Evolutionary conservation across 2,797 vertebrate species (phyloP).

Genomic region (Coreius guichenoti): DNA sequence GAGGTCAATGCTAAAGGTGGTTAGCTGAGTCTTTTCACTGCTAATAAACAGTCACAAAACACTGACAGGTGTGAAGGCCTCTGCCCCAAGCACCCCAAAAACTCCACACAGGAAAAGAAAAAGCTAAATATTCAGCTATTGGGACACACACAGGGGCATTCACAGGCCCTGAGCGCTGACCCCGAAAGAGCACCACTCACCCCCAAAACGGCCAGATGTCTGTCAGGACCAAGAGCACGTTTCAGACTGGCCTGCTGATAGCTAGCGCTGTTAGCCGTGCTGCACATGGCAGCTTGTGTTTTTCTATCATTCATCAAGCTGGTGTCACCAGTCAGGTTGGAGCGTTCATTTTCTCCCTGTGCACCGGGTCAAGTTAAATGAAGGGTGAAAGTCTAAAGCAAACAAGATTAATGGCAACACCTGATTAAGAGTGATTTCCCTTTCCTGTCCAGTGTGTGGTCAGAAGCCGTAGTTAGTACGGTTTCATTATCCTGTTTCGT

Average conservation of each 20-base stretch:
- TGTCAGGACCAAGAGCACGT: conserved; percentile 26
- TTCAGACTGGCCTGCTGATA: conserved; percentile 32
- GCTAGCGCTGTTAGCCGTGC: conserved; percentile 47
- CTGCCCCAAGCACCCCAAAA: conserved; percentile 48
- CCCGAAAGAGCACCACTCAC: conserved; percentile 56
- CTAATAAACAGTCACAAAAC: conserved; percentile 64
- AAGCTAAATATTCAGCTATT: conserved; percentile 71
- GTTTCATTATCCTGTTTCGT: conserved; percentile 62
- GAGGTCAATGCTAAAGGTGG: conserved; percentile 45
- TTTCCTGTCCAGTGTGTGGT: conserved; percentile 82
- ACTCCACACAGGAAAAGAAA: conserved; percentile 60
- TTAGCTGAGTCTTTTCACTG: conserved; percentile 52
- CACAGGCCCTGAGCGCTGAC: conserved; percentile 70
- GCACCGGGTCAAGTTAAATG: conserved; percentile 73
- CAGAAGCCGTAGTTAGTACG: conserved; percentile 66
- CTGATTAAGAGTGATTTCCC: conserved; percentile 81
- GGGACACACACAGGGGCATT: conserved; percentile 47
- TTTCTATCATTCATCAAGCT: conserved; percentile 83
- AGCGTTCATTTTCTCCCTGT: conserved; percentile 76
- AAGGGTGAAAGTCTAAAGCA: conserved; percentile 74
- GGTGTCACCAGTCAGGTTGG: conserved; percentile 80
- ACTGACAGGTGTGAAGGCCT: conserved; percentile 76
- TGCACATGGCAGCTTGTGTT: conserved; percentile 72
- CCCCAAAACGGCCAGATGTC: conserved; percentile 56
- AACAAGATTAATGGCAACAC: conserved; percentile 78